Evolutionary conservation across 2,797 vertebrate species (phyloP).

Genomic region (Phataginus tricuspis): DNA sequence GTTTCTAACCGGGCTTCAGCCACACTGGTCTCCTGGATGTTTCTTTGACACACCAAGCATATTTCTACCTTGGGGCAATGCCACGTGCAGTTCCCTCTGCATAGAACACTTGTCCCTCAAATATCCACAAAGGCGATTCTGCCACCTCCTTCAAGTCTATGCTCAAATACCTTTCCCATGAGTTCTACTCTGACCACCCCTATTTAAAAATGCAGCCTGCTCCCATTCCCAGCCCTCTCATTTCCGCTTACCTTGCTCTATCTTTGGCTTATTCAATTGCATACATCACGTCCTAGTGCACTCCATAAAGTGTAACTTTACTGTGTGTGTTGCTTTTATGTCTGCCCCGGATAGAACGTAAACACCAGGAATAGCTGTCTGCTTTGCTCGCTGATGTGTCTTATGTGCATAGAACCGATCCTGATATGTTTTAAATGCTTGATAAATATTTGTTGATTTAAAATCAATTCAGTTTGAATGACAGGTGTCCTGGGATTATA

Average conservation of each 20-base stretch:
- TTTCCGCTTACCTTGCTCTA: neutral
- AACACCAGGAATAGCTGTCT: neutral
- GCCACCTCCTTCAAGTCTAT: neutral
- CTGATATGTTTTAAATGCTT: neutral
- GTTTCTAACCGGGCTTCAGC: neutral
- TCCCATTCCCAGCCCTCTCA: neutral
- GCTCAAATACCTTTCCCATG: neutral
- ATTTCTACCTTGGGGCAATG: neutral
- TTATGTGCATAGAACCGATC: neutral
- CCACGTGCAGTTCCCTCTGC: neutral
- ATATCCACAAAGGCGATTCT: neutral
- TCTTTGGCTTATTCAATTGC: neutral
- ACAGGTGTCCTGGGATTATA: neutral
- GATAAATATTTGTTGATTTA: slow-evolving; percentile 18
- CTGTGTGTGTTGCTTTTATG: neutral
- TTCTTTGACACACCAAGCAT: neutral
- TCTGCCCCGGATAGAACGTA: neutral
- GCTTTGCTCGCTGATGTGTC: neutral
- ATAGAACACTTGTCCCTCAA: neutral
- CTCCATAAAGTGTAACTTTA: neutral
- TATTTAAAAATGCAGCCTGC: neutral
- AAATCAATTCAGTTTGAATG: neutral
- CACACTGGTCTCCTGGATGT: neutral
- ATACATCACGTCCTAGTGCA: neutral
- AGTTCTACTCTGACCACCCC: neutral